A percentile compares a stretch with the other conserved stretches of the same genome.
phyloP scores from a whole-genome alignment of 2,113 vertebrate species.

The Martes martes region DNA sequence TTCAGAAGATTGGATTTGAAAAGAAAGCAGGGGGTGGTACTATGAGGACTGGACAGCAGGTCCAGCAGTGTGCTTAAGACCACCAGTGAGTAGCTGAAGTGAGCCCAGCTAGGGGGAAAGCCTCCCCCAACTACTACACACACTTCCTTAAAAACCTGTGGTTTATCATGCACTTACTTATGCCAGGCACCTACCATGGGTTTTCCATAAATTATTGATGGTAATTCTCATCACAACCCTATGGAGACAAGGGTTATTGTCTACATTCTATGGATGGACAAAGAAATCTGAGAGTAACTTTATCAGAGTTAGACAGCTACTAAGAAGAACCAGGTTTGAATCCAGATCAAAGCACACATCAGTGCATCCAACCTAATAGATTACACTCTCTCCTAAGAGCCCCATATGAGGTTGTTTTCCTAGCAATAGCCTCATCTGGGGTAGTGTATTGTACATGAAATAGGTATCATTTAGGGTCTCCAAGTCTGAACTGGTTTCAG shows the following conservation, averaged over 20 bases:
- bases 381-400: not conserved
- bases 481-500: not conserved
- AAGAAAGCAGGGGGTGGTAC: not conserved
- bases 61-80: not conserved
- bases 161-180: not conserved
- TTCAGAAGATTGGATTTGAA: not conserved
- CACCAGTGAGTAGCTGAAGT: accelerated
- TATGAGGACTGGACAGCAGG: not conserved
- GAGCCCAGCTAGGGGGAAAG: not conserved
- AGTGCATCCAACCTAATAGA: not conserved
- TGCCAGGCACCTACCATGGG: not conserved
- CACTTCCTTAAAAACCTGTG: not conserved
- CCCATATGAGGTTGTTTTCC: not conserved
- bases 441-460: no score
- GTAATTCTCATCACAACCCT: not conserved
- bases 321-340: not conserved
- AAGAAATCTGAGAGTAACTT: not conserved
- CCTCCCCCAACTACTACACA: accelerated
- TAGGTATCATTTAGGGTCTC: not conserved
- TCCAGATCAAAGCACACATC: not conserved
- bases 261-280: not conserved
- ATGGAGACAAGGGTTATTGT: not conserved
- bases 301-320: not conserved
- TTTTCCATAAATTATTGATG: not conserved
- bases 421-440: not conserved